phyloP scores from a whole-genome alignment of 2,797 vertebrate species.

The Hoplostethus atlanticus region DNA sequence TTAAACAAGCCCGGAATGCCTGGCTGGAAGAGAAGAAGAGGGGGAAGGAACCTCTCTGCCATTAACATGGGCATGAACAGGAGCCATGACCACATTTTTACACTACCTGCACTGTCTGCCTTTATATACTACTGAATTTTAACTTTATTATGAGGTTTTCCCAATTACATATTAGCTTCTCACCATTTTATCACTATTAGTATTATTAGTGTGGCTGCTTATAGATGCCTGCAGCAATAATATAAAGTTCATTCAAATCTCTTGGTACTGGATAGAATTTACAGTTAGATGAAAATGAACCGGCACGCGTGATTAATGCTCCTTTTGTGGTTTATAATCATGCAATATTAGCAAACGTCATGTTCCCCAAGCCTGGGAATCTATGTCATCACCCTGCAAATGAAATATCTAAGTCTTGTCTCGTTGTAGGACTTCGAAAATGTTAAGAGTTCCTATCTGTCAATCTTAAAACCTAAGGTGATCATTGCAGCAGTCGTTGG shows the following conservation, averaged over 20 bases:
- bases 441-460: neutral
- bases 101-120: conserved; percentile 63
- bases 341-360: too few species aligned
- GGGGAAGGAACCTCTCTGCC: conserved; percentile 62
- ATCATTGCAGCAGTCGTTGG: conserved; percentile 12
- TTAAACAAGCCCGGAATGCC: conserved; percentile 93
- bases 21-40: conserved; percentile 78
- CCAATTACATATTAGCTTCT: conserved; percentile 19
- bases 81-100: conserved; percentile 66
- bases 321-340: neutral
- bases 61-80: conserved; percentile 68
- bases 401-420: neutral
- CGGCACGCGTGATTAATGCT: neutral
- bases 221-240: conserved; percentile 14
- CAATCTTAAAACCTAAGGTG: conserved; percentile 3
- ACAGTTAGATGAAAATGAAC: neutral
- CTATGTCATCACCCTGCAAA: neutral
- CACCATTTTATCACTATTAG: neutral
- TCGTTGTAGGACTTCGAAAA: neutral
- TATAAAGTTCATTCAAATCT: conserved; percentile 9
- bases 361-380: too few species aligned
- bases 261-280: conserved; percentile 8
- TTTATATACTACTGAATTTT: conserved; percentile 62
- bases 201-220: neutral
- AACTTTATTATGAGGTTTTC: conserved; percentile 55